Percentiles rank a stretch among this genome's conserved stretches.
Evolutionary conservation across 2,888 invertebrate species (phyloP).

Genomic region (Venusia cambrica): DNA sequence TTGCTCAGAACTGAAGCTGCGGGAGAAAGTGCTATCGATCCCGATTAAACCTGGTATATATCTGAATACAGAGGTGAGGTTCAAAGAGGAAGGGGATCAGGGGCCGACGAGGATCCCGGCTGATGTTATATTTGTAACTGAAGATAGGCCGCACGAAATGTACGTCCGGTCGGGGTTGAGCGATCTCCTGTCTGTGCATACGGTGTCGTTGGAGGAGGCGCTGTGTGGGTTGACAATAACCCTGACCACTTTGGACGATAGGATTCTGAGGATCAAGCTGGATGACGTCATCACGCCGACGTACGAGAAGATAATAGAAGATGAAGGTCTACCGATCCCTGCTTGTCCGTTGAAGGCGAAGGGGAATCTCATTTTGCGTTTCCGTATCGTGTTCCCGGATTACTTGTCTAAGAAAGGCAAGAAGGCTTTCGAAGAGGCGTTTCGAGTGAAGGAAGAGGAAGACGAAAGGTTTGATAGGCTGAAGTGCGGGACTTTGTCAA

Average conservation of each 20-base stretch:
- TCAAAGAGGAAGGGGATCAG: conserved; percentile 90
- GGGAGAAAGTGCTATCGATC: conserved; percentile 87
- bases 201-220: conserved; percentile 85
- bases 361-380: conserved; percentile 86
- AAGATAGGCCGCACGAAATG: conserved; percentile 85
- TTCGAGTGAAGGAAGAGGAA: conserved; percentile 56
- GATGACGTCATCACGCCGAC: conserved; percentile 86
- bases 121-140: conserved; percentile 87
- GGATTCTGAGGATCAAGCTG: conserved; percentile 84
- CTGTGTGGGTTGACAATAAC: conserved; percentile 85
- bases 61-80: conserved; percentile 86
- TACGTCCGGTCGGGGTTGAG: conserved; percentile 84
- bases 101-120: conserved; percentile 87
- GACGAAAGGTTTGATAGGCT: conserved; percentile 58
- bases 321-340: conserved; percentile 87
- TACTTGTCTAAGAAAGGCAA: conserved; percentile 68
- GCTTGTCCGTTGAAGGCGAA: conserved; percentile 81
- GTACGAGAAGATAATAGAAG: conserved; percentile 84
- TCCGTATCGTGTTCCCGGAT: conserved; percentile 72
- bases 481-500: conserved; percentile 57
- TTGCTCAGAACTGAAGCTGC: conserved; percentile 81
- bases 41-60: conserved; percentile 88
- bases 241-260: conserved; percentile 85
- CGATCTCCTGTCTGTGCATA: conserved; percentile 83
- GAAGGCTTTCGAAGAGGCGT: conserved; percentile 62